Percentiles rank a stretch among this genome's conserved stretches.
phyloP scores from a whole-genome alignment of 2,888 invertebrate genomes.

The Subacronicta megacephala region DNA sequence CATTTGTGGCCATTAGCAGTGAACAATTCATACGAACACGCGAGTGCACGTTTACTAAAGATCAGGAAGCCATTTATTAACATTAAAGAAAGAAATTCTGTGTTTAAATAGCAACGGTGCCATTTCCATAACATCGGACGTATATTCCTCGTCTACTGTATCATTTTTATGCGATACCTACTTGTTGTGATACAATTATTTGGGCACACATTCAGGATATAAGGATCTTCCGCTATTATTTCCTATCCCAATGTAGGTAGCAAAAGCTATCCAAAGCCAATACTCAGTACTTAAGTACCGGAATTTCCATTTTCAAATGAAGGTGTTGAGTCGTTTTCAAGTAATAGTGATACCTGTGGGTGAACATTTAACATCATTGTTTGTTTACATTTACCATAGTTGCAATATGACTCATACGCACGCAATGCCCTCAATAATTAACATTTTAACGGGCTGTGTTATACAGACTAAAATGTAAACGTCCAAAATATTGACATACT shows the following conservation, averaged over 20 bases:
- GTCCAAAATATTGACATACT: constrained; percentile 5
- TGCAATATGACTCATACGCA: constrained; percentile 18
- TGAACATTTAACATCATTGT: constrained; percentile 7
- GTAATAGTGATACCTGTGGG: constrained; percentile 5
- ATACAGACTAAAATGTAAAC: constrained; percentile 11
- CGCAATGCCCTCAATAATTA: constrained; percentile 17
- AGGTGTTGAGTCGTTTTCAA: constrained; percentile 18
- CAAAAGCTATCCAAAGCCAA: constrained; percentile 1
- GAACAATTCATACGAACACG: constrained; percentile 52
- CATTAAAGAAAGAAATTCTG: constrained; percentile 36
- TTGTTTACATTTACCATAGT: constrained; percentile 17
- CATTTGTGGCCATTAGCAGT: constrained; percentile 61
- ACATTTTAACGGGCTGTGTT: constrained; percentile 12
- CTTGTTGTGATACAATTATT: constrained; percentile 6
- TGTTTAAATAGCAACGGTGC: constrained; percentile 11
- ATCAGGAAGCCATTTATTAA: constrained; percentile 51
- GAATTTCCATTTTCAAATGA: constrained; percentile 19
- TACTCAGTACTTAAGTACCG: neutral
- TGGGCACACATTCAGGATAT: constrained; percentile 25
- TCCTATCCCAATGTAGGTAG: constrained; percentile 9
- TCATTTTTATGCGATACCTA: constrained; percentile 8
- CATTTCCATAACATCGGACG: constrained; percentile 26
- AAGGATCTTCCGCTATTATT: constrained; percentile 17
- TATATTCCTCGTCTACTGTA: constrained; percentile 11
- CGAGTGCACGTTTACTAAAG: constrained; percentile 38